Evolutionary conservation across 2,113 vertebrate species (phyloP).

Genomic region (Psettodes erumei): DNA sequence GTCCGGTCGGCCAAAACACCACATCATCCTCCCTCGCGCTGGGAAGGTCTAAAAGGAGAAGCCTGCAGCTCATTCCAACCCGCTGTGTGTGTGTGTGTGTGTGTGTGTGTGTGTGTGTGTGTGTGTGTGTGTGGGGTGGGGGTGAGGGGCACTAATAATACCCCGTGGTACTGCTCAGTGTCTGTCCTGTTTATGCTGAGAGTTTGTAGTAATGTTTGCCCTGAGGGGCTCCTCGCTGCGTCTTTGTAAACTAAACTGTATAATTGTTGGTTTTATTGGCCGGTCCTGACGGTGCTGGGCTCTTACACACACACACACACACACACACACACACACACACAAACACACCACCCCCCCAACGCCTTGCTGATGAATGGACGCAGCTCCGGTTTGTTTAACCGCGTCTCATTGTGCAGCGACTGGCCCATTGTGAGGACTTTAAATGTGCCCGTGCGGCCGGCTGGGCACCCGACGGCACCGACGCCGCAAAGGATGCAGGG

Average conservation of each 20-base stretch:
- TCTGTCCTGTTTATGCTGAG: slow-evolving; percentile 11
- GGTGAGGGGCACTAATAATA: slow-evolving; percentile 9
- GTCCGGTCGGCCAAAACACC: neutral
- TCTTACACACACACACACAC: too few relatives aligned
- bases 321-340: slow-evolving; percentile 20
- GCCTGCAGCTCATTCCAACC: slow-evolving; percentile 36
- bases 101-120: too few relatives aligned
- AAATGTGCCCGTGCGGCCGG: neutral
- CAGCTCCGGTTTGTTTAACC: slow-evolving; percentile 16
- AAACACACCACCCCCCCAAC: too few relatives aligned
- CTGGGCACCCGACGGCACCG: neutral
- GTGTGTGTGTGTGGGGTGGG: too few relatives aligned
- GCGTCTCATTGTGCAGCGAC: slow-evolving; percentile 15
- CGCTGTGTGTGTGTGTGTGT: too few relatives aligned
- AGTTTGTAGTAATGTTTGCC: slow-evolving; percentile 18
- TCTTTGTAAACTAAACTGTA: slow-evolving; percentile 14
- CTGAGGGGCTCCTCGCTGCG: neutral
- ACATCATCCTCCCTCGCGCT: neutral
- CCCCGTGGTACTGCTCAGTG: slow-evolving; percentile 23
- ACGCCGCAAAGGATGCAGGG: neutral
- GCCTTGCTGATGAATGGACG: slow-evolving; percentile 13
- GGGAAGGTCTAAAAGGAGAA: too few relatives aligned
- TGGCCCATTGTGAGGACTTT: slow-evolving; percentile 5
- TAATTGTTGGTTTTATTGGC: slow-evolving; percentile 34
- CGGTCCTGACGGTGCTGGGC: neutral